These are phyloP conservation scores for Uloborus diversus DNA, from an alignment of 1,140 invertebrate species.

Conservation along the genomic window DNA sequence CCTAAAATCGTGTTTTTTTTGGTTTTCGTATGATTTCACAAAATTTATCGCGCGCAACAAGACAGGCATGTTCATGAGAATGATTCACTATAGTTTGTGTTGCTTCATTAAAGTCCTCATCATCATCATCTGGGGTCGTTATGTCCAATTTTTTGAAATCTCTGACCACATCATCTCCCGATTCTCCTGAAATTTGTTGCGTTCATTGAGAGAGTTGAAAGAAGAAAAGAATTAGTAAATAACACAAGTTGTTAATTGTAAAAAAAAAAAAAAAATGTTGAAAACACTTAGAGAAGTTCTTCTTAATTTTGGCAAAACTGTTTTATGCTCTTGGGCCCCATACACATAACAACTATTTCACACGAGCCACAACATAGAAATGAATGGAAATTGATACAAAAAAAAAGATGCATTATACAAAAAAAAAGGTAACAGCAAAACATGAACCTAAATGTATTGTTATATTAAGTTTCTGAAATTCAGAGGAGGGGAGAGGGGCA, in stretches of 20 bases:
- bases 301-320: not conserved
- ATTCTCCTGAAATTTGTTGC: conserved; percentile 40
- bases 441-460: no score
- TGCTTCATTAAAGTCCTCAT: conserved; percentile 18
- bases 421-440: no score
- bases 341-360: not conserved
- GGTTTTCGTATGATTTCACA: no score
- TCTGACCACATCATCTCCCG: conserved; percentile 35
- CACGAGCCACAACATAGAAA: not conserved
- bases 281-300: not conserved
- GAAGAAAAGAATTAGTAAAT: no score
- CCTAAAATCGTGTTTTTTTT: no score
- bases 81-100: conserved; percentile 38
- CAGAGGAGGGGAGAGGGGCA: no score
- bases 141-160: conserved; percentile 16
- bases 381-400: no score
- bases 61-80: conserved; percentile 34
- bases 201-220: no score
- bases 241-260: not conserved
- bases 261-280: not conserved
- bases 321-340: not conserved
- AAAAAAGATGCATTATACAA: no score
- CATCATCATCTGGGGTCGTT: conserved; percentile 27
- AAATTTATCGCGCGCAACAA: no score
- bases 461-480: no score